phyloP scores from a whole-genome alignment of 2,113 vertebrate species.

The Pitta sordida region DNA sequence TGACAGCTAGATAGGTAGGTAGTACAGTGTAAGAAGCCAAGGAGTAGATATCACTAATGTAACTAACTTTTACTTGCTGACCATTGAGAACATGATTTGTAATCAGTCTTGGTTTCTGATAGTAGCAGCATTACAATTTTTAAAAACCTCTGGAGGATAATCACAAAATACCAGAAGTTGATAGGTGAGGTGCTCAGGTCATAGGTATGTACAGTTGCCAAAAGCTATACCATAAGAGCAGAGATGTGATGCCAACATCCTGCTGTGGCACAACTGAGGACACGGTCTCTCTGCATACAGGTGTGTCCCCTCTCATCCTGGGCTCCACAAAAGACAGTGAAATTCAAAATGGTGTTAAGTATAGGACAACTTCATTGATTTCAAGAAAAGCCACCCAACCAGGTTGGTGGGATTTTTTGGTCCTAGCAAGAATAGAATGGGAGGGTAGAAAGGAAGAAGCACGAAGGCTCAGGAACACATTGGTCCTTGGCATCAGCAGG shows the following conservation, averaged over 20 bases:
- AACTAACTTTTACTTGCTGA: neutral
- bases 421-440: neutral
- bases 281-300: neutral
- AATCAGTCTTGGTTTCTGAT: neutral
- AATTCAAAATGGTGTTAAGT: neutral
- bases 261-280: neutral
- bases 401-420: neutral
- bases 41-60: neutral
- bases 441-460: neutral
- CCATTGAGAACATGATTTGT: neutral
- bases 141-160: neutral
- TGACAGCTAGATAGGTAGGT: neutral
- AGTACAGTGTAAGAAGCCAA: neutral
- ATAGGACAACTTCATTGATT: neutral
- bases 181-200: neutral
- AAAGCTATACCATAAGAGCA: neutral
- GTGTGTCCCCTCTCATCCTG: neutral
- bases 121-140: neutral
- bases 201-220: neutral
- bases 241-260: neutral
- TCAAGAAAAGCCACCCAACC: neutral
- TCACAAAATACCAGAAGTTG: neutral
- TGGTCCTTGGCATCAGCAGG: neutral
- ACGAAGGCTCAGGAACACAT: neutral
- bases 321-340: neutral